Conservation (phyloP, 2,113 vertebrate genomes). For the Xerus inauris region DNA sequence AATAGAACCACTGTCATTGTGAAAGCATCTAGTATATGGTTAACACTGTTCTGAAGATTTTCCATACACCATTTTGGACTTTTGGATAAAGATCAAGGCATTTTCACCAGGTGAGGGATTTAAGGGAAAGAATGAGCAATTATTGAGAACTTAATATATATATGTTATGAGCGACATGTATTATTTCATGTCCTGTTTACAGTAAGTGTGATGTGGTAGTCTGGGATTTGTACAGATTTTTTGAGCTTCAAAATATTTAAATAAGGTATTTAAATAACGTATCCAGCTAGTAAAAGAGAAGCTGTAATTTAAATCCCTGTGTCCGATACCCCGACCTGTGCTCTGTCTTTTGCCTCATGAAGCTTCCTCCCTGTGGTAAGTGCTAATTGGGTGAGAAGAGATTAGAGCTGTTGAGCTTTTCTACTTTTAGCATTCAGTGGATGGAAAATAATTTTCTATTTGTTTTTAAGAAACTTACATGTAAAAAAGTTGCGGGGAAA, state of each 20-base stretch:
- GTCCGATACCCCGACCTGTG: not conserved
- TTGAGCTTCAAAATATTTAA: not conserved
- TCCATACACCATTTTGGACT: not conserved
- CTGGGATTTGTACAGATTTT: not conserved
- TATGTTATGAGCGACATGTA: not conserved
- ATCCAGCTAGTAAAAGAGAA: not conserved
- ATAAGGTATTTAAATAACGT: not conserved
- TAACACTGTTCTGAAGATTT: not conserved
- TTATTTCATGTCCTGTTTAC: not conserved
- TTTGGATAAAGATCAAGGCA: not conserved
- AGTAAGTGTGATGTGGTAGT: not conserved
- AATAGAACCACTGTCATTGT: not conserved
- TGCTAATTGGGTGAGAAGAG: constrained; percentile 18
- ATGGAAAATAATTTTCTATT: not conserved
- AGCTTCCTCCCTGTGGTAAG: not conserved
- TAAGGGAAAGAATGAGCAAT: not conserved
- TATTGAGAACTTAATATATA: not conserved
- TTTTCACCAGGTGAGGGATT: not conserved
- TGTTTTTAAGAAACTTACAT: not conserved
- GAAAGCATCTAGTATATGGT: not conserved
- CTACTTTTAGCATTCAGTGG: not conserved
- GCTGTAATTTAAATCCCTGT: not conserved
- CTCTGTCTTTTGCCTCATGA: not conserved
- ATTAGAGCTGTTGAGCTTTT: constrained; percentile 18
- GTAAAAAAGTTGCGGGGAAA: not conserved